Evolutionary conservation across 2,888 invertebrate species (phyloP), one percentile per base, ranked within the genome.

Genomic region (Antheraea assamensis): DNA sequence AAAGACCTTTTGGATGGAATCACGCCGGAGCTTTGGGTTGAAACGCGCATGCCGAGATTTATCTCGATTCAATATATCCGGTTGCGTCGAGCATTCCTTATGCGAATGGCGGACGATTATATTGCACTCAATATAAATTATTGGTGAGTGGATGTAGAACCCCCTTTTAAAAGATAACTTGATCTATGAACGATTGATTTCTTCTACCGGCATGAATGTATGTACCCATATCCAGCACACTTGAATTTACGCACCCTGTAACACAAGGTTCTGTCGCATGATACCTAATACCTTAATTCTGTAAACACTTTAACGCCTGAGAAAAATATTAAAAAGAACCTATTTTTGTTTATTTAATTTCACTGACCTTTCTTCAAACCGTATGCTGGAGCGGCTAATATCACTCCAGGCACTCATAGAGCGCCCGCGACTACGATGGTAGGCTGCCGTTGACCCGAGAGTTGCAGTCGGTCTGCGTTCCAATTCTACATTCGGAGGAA

Each of bases 391-490:
- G 74, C 97, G 95, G 84, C 97, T 97, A 87, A 98, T 96, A 86
- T 98, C 98, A 84, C 98, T 98, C 98, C 98, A 98, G 61, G 97
- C 97, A 85, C 97, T 98, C 97, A 98, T 97, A 78, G 97, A 97
- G 58, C 96, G 95, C 3, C 96, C 97, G 87, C 92, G 95, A 76
- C 93, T 95, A 27, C 95, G 91, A 80, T 95, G 95, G 78, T 95
- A 92, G 70, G 91, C 87, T 15, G 95, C 93, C 70, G 93, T 86
- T 70, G 94, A 86, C 68, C 94, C 79, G 74, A 94, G 88, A 30
- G 94, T 85, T 66, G 92, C 90, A 3, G 92, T 92, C 19, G 95
- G 90, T 30, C 94, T 87, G 27, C 92, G 88, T 87, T 95, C 95
- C 85, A 90, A 87, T 89, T 93, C 90, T 87, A 95, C 89, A 77